phyloP scores from a whole-genome alignment of 1,140 invertebrate genomes.

The Zaprionus vittiger region DNA sequence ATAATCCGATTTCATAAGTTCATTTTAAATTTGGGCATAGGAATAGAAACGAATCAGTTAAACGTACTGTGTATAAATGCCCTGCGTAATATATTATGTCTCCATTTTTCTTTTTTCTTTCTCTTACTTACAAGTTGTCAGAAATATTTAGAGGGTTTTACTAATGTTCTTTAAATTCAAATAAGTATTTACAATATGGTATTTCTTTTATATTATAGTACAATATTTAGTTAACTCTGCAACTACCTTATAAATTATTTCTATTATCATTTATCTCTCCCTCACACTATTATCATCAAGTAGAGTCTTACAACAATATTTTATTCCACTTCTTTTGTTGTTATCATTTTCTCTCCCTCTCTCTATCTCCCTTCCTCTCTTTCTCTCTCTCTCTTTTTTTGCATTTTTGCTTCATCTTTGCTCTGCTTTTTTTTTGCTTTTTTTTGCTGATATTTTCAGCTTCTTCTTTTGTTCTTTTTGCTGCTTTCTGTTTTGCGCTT shows the following conservation, averaged over 20 bases:
- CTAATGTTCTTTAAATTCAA: no score
- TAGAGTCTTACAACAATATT: not conserved
- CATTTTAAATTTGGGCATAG: accelerated
- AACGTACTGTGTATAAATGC: no score
- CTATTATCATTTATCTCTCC: not conserved
- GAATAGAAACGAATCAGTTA: no score
- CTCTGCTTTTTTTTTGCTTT: conserved; percentile 29
- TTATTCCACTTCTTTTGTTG: not conserved
- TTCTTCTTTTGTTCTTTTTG: conserved; percentile 4
- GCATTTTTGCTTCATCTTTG: conserved; percentile 36
- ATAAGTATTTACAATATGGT: no score
- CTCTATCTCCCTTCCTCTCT: not conserved
- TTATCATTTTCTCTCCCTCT: conserved; percentile 14
- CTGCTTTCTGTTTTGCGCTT: conserved; percentile 21
- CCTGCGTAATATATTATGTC: no score
- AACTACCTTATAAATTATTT: not conserved
- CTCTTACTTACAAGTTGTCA: no score
- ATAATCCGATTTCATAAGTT: no score
- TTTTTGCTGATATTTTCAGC: conserved; percentile 16
- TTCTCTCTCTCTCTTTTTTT: conserved; percentile 1
- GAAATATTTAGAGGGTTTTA: no score
- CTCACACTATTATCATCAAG: not conserved
- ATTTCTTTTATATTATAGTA: no score
- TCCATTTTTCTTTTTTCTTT: no score
- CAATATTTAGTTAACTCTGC: no score